phyloP scores from a whole-genome alignment of 2,888 invertebrate species.

The Callyntrura guangdongensis region DNA sequence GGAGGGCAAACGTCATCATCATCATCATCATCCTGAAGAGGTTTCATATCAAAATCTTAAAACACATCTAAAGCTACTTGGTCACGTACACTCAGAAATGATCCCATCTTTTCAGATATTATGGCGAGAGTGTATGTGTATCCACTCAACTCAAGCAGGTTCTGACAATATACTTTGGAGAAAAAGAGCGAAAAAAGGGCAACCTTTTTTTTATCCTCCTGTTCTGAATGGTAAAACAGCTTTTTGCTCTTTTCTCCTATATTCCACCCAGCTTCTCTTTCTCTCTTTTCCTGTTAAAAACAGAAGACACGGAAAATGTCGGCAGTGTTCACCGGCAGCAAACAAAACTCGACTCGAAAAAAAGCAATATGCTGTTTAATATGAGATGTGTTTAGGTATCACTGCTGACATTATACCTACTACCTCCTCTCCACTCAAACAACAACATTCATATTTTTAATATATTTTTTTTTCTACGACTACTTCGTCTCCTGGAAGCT shows the following conservation, averaged over 20 bases:
- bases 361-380: not conserved
- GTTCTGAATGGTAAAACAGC: constrained; percentile 59
- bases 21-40: constrained; percentile 48
- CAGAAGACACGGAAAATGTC: constrained; percentile 10
- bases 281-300: not conserved
- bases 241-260: constrained; percentile 35
- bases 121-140: constrained; percentile 34
- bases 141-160: constrained; percentile 63
- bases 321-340: constrained; percentile 25
- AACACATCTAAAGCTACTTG: constrained; percentile 64
- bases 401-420: not conserved
- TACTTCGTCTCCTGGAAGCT: constrained; percentile 38
- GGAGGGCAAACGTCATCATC: constrained; percentile 46
- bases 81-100: constrained; percentile 70
- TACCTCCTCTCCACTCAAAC: not conserved
- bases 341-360: not conserved
- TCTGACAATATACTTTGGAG: constrained; percentile 57
- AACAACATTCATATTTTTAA: constrained; percentile 59
- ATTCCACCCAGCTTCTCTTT: not conserved
- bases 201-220: constrained; percentile 35
- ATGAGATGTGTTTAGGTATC: not conserved
- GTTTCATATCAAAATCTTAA: constrained; percentile 66
- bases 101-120: constrained; percentile 65
- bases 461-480: constrained; percentile 35
- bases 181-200: not conserved